A percentile compares a stretch with the other conserved stretches of the same genome.
phyloP scores from a whole-genome alignment of 2,888 invertebrate species.

The Eilema sororculum region DNA sequence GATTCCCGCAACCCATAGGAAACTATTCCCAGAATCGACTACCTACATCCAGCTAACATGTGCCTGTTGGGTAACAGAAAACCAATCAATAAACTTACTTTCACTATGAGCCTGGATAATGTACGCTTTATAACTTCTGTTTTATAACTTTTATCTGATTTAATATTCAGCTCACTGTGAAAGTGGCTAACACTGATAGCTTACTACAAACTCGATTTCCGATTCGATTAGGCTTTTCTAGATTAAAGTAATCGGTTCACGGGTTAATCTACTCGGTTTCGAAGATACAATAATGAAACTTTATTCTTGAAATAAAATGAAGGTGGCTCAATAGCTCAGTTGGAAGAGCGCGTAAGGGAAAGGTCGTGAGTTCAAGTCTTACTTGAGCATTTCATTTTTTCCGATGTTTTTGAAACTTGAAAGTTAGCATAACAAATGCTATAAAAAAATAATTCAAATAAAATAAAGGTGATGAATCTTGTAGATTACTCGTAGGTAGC shows the following conservation, averaged over 20 bases:
- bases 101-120: too few relatives aligned
- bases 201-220: constrained; percentile 9
- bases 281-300: neutral
- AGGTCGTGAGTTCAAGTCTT: too few relatives aligned
- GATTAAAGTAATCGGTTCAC: neutral
- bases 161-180: neutral
- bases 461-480: too few relatives aligned
- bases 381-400: too few relatives aligned
- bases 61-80: neutral
- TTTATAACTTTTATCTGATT: neutral
- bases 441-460: too few relatives aligned
- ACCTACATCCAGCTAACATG: neutral
- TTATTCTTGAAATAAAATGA: neutral
- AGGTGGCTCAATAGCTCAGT: too few relatives aligned
- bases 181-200: neutral
- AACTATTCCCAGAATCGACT: neutral
- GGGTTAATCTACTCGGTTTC: neutral
- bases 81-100: neutral
- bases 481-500: too few relatives aligned
- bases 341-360: too few relatives aligned
- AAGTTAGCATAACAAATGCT: too few relatives aligned
- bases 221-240: constrained; percentile 1
- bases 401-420: too few relatives aligned
- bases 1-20: neutral
- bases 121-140: neutral